Evolutionary conservation across 1,140 invertebrate genomes (phyloP), one percentile per base, ranked within the genome.

Genomic region (Araneus ventricosus): DNA sequence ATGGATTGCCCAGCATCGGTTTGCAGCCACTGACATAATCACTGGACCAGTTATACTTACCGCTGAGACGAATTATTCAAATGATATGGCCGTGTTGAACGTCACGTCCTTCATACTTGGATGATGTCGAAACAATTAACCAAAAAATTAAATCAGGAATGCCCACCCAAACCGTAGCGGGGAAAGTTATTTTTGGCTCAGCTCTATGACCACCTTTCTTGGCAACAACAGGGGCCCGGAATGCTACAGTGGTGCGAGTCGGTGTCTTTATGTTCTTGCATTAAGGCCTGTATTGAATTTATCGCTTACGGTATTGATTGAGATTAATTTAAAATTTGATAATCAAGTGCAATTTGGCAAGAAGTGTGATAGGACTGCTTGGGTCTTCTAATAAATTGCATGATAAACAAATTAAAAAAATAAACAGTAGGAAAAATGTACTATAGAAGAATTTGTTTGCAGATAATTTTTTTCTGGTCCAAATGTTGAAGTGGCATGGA

Each of bases 81-180:
- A 88, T 88, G 87, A 88, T 45, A 37, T 70, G n/a, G 59, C 87
- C n/a, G 63, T 88, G 61, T 41, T 70, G 61, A 67, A 70, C 37
- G 70, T 88, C 87, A 88, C 87, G 87, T 88, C 22, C 30, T 67
- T 70, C 87, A 70, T 88, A 70, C 87, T 39, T 70, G 61, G 87
- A 14, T 88, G 87, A 70, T 88, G 39, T 27, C 39, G 87, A 70
- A 88, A 88, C 87, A 88, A 70, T 70, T 88, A 70, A 67, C 37
- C 87, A 41, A n/a, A 52, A 88, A 88, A 88, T 88, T 88, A 88
- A 88, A 88, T 63, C 34, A 6, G 22, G 39, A 41, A 37, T 24
- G 87, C 61, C n/a, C 70, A 70, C 63, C 37, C 34, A 87, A 59
- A 61, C 57, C 37, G 24, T 87, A 10, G 30, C 52, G 24, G 45